phyloP scores from a whole-genome alignment of 1,140 invertebrate genomes.

The Ganaspis sp. region DNA sequence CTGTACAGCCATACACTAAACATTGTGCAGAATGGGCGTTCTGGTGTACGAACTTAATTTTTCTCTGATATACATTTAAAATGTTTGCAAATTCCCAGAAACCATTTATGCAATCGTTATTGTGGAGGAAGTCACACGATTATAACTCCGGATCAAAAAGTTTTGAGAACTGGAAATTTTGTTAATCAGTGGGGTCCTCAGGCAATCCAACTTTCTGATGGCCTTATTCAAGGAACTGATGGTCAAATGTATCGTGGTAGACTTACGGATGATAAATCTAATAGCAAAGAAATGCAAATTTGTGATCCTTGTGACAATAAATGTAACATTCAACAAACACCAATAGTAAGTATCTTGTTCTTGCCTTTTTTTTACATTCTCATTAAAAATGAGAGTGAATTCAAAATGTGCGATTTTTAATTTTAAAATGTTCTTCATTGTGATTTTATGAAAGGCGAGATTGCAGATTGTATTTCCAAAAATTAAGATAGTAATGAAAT shows the following conservation, averaged over 20 bases:
- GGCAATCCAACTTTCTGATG: conserved; percentile 75
- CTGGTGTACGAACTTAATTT: no score
- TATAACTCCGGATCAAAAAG: conserved; percentile 81
- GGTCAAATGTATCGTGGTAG: conserved; percentile 67
- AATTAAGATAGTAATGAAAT: no score
- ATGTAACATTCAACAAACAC: not conserved
- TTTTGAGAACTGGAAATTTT: conserved; percentile 79
- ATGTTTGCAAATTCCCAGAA: no score
- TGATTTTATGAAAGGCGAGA: no score
- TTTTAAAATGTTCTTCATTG: no score
- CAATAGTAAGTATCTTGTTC: not conserved
- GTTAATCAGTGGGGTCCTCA: conserved; percentile 79
- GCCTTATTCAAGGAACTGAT: conserved; percentile 76
- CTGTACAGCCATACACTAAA: no score
- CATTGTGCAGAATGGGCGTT: no score
- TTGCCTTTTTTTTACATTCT: not conserved
- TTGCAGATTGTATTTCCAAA: no score
- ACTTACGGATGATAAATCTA: conserved; percentile 27
- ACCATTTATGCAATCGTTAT: conserved; percentile 82
- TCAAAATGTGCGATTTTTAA: no score
- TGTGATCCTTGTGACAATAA: conserved; percentile 25
- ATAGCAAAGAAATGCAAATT: conserved; percentile 10
- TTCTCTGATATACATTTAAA: no score
- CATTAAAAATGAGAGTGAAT: no score
- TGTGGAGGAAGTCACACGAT: conserved; percentile 81